Base-by-base conservation (phyloP, 2,888 invertebrate species). In the Trichogramma dendrolimi region DNA sequence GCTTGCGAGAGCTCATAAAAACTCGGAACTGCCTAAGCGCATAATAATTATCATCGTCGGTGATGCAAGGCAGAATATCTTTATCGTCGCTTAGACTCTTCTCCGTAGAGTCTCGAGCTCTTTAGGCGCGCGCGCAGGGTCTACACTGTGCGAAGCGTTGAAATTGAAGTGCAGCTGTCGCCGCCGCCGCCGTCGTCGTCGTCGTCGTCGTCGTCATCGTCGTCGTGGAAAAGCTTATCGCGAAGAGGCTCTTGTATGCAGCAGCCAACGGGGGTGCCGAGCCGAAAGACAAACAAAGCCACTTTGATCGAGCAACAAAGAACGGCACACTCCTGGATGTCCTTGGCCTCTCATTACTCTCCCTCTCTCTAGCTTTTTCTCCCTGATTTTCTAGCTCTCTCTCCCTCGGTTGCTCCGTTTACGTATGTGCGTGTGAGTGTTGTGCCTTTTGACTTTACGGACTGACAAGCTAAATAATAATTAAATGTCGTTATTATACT, bases 381-480 rank as follows among this genome's bases (percentile, higher is more conserved):
- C 11, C 14, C 51, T 46, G 57, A 55, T 58, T 62, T 53, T 55
- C 58, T 27, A 27, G 27, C 3, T 27, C 27, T 27, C 3, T 27
- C 27, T 27, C 27, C 27, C 27, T 27, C 27, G 3, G 27, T 27
- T 2, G 27, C 27, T 27, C 27, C 27, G 3, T 27, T 27, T 27
- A 27, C 27, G 27, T 27, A 27, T 27, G 27, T 27, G 27, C 27
- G 27, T 27, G 27, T 27, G 27, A 27, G 27, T 27, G 39, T 49
- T 10, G 55, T 61, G 49, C 58, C 63, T 66, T 68, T 70, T 67
- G 65, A 65, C 67, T 65, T 71, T 64, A 71, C 70, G 69, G 70
- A 55, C 68, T 61, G 67, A 11, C 69, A 70, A 70, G 68, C 71
- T 68, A 71, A 72, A 73, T 71, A 72, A 73, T 72, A 73, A 74